Evolutionary conservation across 2,888 invertebrate genomes (phyloP), one percentile per base, ranked within the genome.

Genomic region (Stenichneumon culpator): DNA sequence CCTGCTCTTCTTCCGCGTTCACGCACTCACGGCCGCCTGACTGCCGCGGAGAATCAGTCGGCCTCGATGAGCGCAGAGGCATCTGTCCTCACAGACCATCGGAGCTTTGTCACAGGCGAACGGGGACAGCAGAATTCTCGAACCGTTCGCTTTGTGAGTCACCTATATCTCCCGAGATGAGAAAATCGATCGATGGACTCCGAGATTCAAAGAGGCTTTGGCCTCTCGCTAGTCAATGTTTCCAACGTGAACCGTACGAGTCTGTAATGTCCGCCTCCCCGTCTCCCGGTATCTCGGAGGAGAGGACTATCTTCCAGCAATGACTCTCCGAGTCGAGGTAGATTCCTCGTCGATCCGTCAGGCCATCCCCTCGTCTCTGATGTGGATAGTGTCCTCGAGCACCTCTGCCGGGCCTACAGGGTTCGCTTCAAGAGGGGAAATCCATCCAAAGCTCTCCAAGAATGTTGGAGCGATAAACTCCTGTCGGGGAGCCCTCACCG

Each of bases 401-500:
- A 57, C 57, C 57, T 57, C 11, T 25, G 11, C 68, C 80, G 47
- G 39, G 67, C 47, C 72, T 72, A 83, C 86, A 88, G 86, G 88
- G 87, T 86, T 80, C 77, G 81, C 75, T 89, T 85, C 90, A 89
- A 91, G 90, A 90, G 91, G 90, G 44, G 89, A 93, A 92, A 93
- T 93, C 93, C 92, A 92, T 93, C 92, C 90, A 89, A 92, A 91
- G 92, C 93, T 92, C 91, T 91, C 92, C 91, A 93, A 93, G 93
- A 93, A 93, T 93, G 92, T 92, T 90, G 90, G 90, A 90, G 91
- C 93, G 93, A 93, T 93, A 93, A 93, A 93, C 93, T 93, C 90
- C 90, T 92, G 93, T 93, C 90, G 91, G 92, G 75, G 90, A 19
- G 16, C 28, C 89, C 89, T 90, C 86, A 90, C 89, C 89, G 92